Base-by-base conservation (phyloP, 2,888 invertebrate species). In the Gisinianus flammeolus region DNA sequence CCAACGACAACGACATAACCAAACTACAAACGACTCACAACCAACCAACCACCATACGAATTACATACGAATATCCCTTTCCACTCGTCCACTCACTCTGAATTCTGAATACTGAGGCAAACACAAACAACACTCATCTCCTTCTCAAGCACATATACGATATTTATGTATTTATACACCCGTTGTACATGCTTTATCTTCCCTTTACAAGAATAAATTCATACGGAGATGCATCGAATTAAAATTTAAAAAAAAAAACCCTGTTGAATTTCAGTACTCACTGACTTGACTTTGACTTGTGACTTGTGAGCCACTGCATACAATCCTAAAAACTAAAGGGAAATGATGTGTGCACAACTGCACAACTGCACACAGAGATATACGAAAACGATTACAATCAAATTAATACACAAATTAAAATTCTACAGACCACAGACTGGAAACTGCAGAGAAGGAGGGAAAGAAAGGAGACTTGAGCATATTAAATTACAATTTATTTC, bases 391-490 rank as follows among this genome's bases (percentile, higher is more conserved):
- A 19, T 16, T n/a, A 54, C n/a, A n/a, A 54, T n/a, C 19, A 54
- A n/a, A n/a, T n/a, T n/a, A n/a, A n/a, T n/a, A 54, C n/a, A 54
- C n/a, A 54, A 54, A 54, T 54, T 54, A 54, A 54, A 54, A 54
- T 54, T 54, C 54, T 8, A 54, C 8, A n/a, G n/a, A n/a, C n/a
- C n/a, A n/a, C n/a, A n/a, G n/a, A n/a, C n/a, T n/a, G n/a, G n/a
- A n/a, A n/a, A n/a, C n/a, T n/a, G n/a, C n/a, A 54, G 54, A 54
- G 54, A 54, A 54, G 19, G n/a, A 54, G n/a, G 16, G 44, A 16
- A 6, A 44, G n/a, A 54, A 19, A 54, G 54, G 16, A 54, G 19
- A 54, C 3, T 54, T 16, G 16, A 3, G 44, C 16, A 54, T 54
- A 54, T 54, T 54, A 4, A 54, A 54, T 54, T 54, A 54, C 54